These are phyloP conservation scores for Grallaria varia DNA, from an alignment of 2,113 vertebrate genomes.

Conservation along the genomic window DNA sequence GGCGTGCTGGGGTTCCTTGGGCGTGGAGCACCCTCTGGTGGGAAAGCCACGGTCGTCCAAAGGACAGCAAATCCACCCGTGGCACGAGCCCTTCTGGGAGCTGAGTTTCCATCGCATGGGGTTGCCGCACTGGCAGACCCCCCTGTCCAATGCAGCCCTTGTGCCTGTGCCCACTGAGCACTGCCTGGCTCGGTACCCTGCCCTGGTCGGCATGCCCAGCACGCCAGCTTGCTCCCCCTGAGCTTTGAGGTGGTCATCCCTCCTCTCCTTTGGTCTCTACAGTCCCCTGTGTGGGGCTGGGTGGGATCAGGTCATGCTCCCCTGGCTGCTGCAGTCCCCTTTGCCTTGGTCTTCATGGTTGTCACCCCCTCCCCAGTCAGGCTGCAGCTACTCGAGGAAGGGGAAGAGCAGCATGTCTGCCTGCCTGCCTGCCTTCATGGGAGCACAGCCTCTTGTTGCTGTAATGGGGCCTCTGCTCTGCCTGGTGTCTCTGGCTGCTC, in stretches of 20 bases:
- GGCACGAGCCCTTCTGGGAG: accelerated
- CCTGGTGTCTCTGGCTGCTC: neutral
- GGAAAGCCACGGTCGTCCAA: neutral
- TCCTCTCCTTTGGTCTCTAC: too few relatives aligned
- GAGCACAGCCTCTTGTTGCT: accelerated
- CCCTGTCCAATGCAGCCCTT: neutral
- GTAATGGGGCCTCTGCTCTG: accelerated
- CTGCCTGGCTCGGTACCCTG: neutral
- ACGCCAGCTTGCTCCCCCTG: accelerated
- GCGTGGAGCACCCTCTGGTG: slow-evolving; percentile 32
- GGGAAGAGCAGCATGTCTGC: accelerated
- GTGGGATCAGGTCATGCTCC: accelerated
- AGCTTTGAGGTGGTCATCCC: neutral
- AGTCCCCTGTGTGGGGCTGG: accelerated
- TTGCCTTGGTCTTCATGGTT: neutral
- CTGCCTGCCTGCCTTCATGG: too few relatives aligned
- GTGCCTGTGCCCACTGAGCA: accelerated
- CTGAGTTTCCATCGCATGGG: accelerated
- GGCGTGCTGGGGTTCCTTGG: neutral
- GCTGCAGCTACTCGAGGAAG: accelerated
- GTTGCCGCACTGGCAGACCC: neutral
- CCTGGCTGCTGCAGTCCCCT: neutral
- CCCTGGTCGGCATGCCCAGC: accelerated
- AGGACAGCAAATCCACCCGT: accelerated
- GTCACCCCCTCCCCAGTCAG: accelerated